Base-by-base conservation (phyloP, 2,888 invertebrate species). In the Nymphalis polychloros region DNA sequence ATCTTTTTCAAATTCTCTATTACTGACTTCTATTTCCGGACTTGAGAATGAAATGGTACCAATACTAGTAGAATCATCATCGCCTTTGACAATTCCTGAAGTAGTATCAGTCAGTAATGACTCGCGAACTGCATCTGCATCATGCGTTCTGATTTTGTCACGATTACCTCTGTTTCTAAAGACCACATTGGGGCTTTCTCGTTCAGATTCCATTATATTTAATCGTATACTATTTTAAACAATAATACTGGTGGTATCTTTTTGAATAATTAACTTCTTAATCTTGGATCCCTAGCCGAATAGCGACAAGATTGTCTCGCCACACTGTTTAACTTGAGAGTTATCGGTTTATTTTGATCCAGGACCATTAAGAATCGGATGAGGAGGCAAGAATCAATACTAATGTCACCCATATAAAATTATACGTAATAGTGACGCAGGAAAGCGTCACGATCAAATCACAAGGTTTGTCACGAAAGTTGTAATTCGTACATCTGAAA, bases 331-430 rank as follows among this genome's bases (percentile, higher is more conserved):
- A 90, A 87, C 79, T 93, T 92, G 70, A 92, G 82, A 73, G 89
- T 87, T 78, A 88, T 90, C 63, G 93, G 93, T 83, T 92, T 92
- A 77, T 91, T 91, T 90, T 89, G 93, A 80, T 89, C 84, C 84
- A 87, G 85, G 88, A 92, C 93, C 94, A 94, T 94, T 87, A 93
- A 93, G 92, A 86, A 87, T 84, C 86, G 87, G 85, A 84, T 84
- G 69, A 79, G 70, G 73, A 75, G 70, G 63, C 70, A 67, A 41
- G 70, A 65, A 67, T 77, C 73, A 59, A 75, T 73, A 67, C 77
- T 77, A 76, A 80, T 76, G 82, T 84, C 84, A 82, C 88, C 89
- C 92, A 92, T 91, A 80, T 87, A 89, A 85, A 76, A 82, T 80
- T 77, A 75, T 84, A 79, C 55, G 41, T 23, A 35, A 49, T n/a